Evolutionary conservation across 2,888 invertebrate genomes (phyloP).

Genomic region (Mesorhabditis spiculigera): DNA sequence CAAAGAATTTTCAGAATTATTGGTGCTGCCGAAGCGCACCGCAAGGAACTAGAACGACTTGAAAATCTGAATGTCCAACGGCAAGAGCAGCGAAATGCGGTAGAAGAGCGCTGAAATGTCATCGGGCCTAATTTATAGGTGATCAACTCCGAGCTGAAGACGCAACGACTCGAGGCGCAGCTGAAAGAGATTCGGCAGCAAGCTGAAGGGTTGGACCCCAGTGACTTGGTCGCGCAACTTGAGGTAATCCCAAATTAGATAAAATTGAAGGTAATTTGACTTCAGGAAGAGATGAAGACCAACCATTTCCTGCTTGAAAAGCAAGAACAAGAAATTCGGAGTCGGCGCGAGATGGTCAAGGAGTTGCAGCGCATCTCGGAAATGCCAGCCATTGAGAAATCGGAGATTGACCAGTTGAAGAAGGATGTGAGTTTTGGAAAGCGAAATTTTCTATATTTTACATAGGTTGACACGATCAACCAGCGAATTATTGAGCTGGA

Average conservation of each 20-base stretch:
- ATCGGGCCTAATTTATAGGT: too few species aligned
- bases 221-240: slow-evolving; percentile 71
- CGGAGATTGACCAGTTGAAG: slow-evolving; percentile 69
- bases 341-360: slow-evolving; percentile 69
- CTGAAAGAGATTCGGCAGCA: slow-evolving; percentile 67
- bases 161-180: slow-evolving; percentile 67
- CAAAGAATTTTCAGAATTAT: slow-evolving; percentile 57
- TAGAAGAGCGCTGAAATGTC: too few species aligned
- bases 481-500: slow-evolving; percentile 72
- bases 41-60: slow-evolving; percentile 68
- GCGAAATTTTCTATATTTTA: not conserved
- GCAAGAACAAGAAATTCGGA: slow-evolving; percentile 72
- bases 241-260: too few species aligned
- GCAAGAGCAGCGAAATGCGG: slow-evolving; percentile 25
- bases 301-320: slow-evolving; percentile 76
- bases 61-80: slow-evolving; percentile 66
- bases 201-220: slow-evolving; percentile 67
- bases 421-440: slow-evolving; percentile 65
- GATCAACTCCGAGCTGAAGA: slow-evolving; percentile 27
- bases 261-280: too few species aligned
- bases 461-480: slow-evolving; percentile 63
- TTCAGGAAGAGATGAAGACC: slow-evolving; percentile 74
- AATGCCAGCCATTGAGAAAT: slow-evolving; percentile 70
- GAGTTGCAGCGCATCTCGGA: slow-evolving; percentile 72
- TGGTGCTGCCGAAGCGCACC: slow-evolving; percentile 64